phyloP scores from a whole-genome alignment of 2,888 invertebrate species.

The Drosophila sordidula region DNA sequence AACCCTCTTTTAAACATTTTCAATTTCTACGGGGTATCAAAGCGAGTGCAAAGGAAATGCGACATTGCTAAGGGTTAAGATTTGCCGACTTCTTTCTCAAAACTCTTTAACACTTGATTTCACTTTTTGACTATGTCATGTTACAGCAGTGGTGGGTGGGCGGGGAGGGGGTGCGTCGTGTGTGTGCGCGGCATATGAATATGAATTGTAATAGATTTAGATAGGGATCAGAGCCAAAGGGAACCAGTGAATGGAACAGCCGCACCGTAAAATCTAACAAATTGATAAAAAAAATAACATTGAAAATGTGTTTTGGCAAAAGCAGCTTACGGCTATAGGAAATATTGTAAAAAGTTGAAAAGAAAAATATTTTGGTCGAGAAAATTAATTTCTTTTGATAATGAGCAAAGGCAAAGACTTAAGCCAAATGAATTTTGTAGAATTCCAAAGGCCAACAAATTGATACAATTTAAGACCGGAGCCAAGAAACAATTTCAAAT shows the following conservation, averaged over 20 bases:
- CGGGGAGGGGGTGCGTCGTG: conserved; percentile 10
- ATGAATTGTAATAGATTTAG: conserved; percentile 76
- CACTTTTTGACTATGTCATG: conserved; percentile 56
- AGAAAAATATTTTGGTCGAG: conserved; percentile 23
- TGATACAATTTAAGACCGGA: conserved; percentile 5
- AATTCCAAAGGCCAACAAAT: conserved; percentile 15
- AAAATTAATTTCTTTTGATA: conserved; percentile 59
- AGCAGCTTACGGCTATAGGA: conserved; percentile 37
- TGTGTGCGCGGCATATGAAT: conserved; percentile 72
- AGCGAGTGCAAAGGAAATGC: conserved; percentile 18
- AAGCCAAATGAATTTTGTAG: conserved; percentile 52
- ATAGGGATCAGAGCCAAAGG: conserved; percentile 64
- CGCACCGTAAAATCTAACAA: conserved; percentile 65
- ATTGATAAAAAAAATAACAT: conserved; percentile 52
- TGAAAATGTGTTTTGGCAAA: conserved; percentile 39
- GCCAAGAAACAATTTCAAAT: conserved; percentile 5
- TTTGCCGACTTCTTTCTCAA: conserved; percentile 48
- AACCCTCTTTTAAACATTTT: not conserved
- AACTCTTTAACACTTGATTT: conserved; percentile 80
- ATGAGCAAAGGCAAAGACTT: conserved; percentile 31
- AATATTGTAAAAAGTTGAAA: conserved; percentile 42
- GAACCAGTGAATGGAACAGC: conserved; percentile 57
- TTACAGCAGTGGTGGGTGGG: not conserved
- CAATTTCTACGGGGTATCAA: not conserved
- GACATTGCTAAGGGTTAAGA: conserved; percentile 42